A percentile compares a stretch with the other conserved stretches of the same genome.
Evolutionary conservation across 2,888 invertebrate genomes (phyloP).

Genomic region (Drosophila planitibia): DNA sequence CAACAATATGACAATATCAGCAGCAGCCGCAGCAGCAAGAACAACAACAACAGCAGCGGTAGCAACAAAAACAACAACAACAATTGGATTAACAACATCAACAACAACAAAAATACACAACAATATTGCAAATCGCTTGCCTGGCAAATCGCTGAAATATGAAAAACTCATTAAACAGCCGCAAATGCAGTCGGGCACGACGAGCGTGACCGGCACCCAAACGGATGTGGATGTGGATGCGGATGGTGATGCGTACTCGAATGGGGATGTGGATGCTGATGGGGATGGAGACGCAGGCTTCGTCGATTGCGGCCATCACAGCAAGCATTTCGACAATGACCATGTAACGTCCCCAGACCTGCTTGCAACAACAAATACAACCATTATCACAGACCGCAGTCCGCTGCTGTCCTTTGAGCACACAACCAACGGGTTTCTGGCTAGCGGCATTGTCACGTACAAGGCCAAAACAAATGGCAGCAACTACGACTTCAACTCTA

Average conservation of each 20-base stretch:
- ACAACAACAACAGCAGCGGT: slow-evolving; percentile 52
- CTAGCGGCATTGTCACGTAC: slow-evolving; percentile 65
- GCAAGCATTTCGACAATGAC: slow-evolving; percentile 67
- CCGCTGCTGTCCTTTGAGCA: slow-evolving; percentile 54
- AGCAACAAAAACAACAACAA: slow-evolving; percentile 36
- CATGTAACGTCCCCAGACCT: slow-evolving; percentile 28
- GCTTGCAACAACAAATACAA: slow-evolving; percentile 16
- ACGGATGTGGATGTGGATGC: slow-evolving; percentile 47
- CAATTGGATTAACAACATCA: slow-evolving; percentile 20
- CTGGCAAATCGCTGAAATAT: slow-evolving; percentile 81
- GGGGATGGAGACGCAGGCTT: slow-evolving; percentile 26
- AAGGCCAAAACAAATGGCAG: slow-evolving; percentile 65
- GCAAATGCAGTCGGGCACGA: slow-evolving; percentile 59
- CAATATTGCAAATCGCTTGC: slow-evolving; percentile 62
- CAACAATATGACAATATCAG: slow-evolving; percentile 77
- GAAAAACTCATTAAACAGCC: slow-evolving; percentile 80
- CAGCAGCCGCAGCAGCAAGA: slow-evolving; percentile 49
- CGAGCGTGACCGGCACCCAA: slow-evolving; percentile 67
- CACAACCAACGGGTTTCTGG: slow-evolving; percentile 45
- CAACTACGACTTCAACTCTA: slow-evolving; percentile 52
- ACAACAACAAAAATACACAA: slow-evolving; percentile 19
- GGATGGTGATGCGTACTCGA: slow-evolving; percentile 14
- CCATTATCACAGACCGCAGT: slow-evolving; percentile 61
- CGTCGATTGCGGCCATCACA: slow-evolving; percentile 51
- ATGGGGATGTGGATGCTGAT: slow-evolving; percentile 25